These are phyloP conservation scores for Macropus fuliginosus DNA, from an alignment of 2,797 vertebrate species.

Conservation along the genomic window DNA sequence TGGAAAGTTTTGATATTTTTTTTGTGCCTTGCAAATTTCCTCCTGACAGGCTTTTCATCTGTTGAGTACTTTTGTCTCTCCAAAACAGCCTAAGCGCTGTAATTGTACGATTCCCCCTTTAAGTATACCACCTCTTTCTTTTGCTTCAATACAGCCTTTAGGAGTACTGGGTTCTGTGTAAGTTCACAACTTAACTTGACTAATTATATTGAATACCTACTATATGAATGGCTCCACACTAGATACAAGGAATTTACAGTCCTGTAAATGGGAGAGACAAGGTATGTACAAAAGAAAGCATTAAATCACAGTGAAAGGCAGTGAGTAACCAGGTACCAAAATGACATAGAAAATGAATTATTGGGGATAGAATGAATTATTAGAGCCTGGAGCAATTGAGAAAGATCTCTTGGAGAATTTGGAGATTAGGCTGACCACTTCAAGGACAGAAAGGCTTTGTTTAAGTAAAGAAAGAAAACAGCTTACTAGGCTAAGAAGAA, in stretches of 20 bases:
- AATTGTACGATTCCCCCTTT: conserved; percentile 6
- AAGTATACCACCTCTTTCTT: background rate
- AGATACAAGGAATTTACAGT: background rate
- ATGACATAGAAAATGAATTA: background rate
- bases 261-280: background rate
- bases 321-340: background rate
- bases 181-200: conserved; percentile 4
- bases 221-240: background rate
- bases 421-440: background rate
- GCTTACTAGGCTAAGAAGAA: background rate
- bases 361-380: conserved; percentile 4
- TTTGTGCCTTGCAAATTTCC: conserved; percentile 18
- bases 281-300: background rate
- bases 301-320: background rate
- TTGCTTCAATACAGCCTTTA: background rate
- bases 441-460: conserved; percentile 35
- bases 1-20: conserved; percentile 28
- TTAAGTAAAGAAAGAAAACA: background rate
- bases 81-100: background rate
- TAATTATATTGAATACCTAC: background rate
- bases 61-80: background rate
- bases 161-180: background rate
- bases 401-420: background rate
- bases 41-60: background rate
- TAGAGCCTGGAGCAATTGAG: background rate